A percentile compares a stretch with the other conserved stretches of the same genome.
These are phyloP conservation scores for Leucozona laternaria DNA, from an alignment of 2,888 invertebrate genomes.

Conservation along the genomic window DNA sequence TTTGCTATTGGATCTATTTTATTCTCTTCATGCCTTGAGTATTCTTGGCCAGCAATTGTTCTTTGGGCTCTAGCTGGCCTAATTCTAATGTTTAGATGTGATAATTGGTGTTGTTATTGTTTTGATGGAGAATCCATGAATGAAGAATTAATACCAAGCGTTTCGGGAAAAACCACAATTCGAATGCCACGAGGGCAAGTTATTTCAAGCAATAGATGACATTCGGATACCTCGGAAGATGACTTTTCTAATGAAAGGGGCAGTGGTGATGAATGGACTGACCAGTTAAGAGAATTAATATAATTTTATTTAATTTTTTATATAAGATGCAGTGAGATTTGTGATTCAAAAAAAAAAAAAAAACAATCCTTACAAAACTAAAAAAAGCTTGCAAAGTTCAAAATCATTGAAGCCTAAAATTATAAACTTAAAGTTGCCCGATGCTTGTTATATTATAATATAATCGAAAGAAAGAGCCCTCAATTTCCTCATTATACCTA, in stretches of 20 bases:
- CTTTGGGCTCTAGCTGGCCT: constrained; percentile 82
- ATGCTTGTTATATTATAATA: constrained; percentile 5
- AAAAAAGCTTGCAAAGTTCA: constrained; percentile 26
- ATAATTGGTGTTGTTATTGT: constrained; percentile 82
- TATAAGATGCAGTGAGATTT: constrained; percentile 17
- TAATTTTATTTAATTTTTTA: constrained; percentile 9
- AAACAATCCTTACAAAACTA: neutral
- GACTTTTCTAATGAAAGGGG: constrained; percentile 82
- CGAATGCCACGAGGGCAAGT: constrained; percentile 80
- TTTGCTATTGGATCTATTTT: constrained; percentile 80
- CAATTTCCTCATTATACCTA: constrained; percentile 5
- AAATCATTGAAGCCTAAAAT: constrained; percentile 20
- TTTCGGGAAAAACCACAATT: constrained; percentile 81
- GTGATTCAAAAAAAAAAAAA: neutral
- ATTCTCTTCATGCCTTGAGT: constrained; percentile 80
- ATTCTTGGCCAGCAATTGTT: constrained; percentile 83
- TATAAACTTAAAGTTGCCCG: neutral
- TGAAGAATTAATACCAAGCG: constrained; percentile 82
- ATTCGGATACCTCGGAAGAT: constrained; percentile 83
- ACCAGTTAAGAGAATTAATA: constrained; percentile 74
- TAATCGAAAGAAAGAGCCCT: neutral
- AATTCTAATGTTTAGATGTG: constrained; percentile 81
- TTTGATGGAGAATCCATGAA: constrained; percentile 80
- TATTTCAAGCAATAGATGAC: constrained; percentile 82
- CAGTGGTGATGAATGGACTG: constrained; percentile 79